phyloP scores from a whole-genome alignment of 2,113 vertebrate species.

The Hucho hucho region DNA sequence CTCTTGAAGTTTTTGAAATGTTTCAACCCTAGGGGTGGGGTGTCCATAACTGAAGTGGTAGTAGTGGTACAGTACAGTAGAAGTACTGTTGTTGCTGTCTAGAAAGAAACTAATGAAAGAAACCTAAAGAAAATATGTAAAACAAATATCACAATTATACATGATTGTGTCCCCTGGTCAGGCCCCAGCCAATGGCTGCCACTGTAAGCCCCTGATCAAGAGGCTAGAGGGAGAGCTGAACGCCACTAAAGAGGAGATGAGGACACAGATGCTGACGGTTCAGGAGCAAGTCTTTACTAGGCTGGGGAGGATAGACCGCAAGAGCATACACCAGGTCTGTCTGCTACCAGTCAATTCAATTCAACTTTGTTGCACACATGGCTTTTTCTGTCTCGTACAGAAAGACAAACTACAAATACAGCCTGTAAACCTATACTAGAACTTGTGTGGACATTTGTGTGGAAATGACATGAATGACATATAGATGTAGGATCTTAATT shows the following conservation, averaged over 20 bases:
- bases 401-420: neutral
- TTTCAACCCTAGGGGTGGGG: no score
- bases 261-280: slow-evolving; percentile 79
- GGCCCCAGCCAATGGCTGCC: slow-evolving; percentile 84
- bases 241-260: slow-evolving; percentile 83
- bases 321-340: slow-evolving; percentile 81
- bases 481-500: no score
- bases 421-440: no score
- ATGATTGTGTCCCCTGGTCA: slow-evolving; percentile 37
- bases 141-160: neutral
- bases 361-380: neutral
- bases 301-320: slow-evolving; percentile 81
- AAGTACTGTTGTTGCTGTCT: neutral
- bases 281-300: slow-evolving; percentile 83
- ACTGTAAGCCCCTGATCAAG: slow-evolving; percentile 83
- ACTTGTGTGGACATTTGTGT: no score
- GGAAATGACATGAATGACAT: no score
- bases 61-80: no score
- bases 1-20: no score
- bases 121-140: neutral
- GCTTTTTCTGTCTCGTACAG: neutral
- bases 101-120: neutral
- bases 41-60: no score
- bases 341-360: neutral
- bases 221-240: slow-evolving; percentile 85